Base-by-base conservation (phyloP, 2,797 vertebrate species). In the Arrhamphus sclerolepis region DNA sequence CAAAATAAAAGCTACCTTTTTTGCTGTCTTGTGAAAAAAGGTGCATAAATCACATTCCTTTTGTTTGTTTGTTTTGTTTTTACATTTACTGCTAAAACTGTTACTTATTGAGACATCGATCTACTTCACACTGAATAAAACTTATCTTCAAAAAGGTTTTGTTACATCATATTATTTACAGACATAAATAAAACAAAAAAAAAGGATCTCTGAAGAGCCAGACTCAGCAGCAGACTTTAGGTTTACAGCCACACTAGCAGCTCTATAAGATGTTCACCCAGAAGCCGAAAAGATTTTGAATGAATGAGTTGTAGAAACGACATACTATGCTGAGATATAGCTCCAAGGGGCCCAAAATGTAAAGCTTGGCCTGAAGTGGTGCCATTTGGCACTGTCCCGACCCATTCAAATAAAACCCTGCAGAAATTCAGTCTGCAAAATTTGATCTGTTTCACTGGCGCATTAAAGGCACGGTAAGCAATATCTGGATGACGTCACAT, bases 41-140 rank as follows among this genome's bases (percentile, higher is more conserved):
- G n/a, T 86, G 84, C 86, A 51, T 78, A 63, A 46, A 72, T 87
- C 76, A 89, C 85, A 84, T 89, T 86, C 78, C 75, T 83, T 64
- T 62, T 77, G 63, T 82, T 44, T 62, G 66, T 66, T 62, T 76
- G 51, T 68, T 65, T 62, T 67, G 62, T 62, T 76, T 51, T 69
- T 66, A 83, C 70, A 62, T 76, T 65, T 73, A 79, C 70, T 53
- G 62, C 76, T 78, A 70, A 71, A 77, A 83, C 63, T 34, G 56
- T 58, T 69, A 74, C 64, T 81, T 72, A 80, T 81, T 72, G 79
- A 81, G 79, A 85, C 73, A 72, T 75, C 26, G 3, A 82, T 78
- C 80, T 75, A 86, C 38, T 49, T 75, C 44, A 88, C 72, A 54
- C 13, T 13, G 20, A 66, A 54, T 68, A 66, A 76, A 78, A 66